These are phyloP conservation scores for Drosophila mayaguana DNA, from an alignment of 2,888 invertebrate species.

Conservation along the genomic window DNA sequence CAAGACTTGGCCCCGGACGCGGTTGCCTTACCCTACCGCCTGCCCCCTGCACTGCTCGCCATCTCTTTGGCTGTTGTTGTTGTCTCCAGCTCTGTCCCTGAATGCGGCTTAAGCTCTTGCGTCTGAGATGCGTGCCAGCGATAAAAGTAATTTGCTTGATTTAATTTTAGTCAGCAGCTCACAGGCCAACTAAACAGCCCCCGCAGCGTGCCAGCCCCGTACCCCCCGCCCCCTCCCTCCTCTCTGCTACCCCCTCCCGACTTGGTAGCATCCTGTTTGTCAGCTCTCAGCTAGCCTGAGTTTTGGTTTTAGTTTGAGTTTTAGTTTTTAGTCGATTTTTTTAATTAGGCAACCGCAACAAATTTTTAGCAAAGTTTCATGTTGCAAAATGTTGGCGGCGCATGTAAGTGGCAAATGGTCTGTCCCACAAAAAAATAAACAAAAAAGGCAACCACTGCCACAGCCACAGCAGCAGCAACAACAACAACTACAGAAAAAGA, in stretches of 20 bases:
- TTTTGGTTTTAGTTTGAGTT: conserved; percentile 19
- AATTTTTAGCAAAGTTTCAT: conserved; percentile 72
- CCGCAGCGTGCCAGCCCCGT: conserved; percentile 41
- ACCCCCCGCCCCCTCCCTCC: background rate
- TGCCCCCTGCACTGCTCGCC: background rate
- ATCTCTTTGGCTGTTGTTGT: background rate
- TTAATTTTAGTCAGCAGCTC: conserved; percentile 80
- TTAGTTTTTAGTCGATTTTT: conserved; percentile 53
- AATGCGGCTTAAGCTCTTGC: conserved; percentile 73
- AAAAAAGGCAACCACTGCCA: conserved; percentile 22
- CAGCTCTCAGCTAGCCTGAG: conserved; percentile 46
- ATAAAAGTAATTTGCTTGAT: conserved; percentile 81
- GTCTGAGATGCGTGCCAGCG: conserved; percentile 79
- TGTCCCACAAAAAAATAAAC: conserved; percentile 28
- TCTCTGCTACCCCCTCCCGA: background rate
- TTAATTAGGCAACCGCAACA: conserved; percentile 74
- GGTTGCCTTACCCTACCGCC: background rate
- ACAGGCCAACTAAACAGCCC: conserved; percentile 70
- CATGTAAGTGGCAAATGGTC: conserved; percentile 77
- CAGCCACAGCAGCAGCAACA: conserved; percentile 15
- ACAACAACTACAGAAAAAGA: conserved; percentile 19
- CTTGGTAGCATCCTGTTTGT: conserved; percentile 70
- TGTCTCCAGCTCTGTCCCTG: conserved; percentile 54
- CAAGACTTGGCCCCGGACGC: conserved; percentile 56
- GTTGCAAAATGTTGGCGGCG: conserved; percentile 71